These are phyloP conservation scores for Tachina fera DNA, from an alignment of 2,888 invertebrate species.

Conservation along the genomic window DNA sequence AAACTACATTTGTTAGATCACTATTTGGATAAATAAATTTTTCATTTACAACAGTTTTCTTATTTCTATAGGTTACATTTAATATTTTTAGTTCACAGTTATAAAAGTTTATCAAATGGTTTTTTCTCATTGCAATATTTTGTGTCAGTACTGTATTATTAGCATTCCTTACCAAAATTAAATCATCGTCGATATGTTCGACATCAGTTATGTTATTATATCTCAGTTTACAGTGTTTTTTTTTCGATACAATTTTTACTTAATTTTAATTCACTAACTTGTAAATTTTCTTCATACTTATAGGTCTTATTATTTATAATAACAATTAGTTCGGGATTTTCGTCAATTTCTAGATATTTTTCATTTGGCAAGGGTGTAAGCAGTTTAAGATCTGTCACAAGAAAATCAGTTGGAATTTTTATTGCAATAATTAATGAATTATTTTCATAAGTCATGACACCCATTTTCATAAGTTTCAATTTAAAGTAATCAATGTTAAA, in stretches of 20 bases:
- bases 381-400: conserved; percentile 6
- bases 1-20: too few species aligned
- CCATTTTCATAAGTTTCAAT: conserved; percentile 42
- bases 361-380: background rate
- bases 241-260: background rate
- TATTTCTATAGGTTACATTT: background rate
- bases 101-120: conserved; percentile 37
- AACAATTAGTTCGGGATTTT: background rate
- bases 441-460: conserved; percentile 31
- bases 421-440: conserved; percentile 39
- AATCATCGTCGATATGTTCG: conserved; percentile 34
- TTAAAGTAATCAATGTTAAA: conserved; percentile 49
- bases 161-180: conserved; percentile 38
- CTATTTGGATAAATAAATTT: too few species aligned
- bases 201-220: background rate
- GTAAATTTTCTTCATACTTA: background rate
- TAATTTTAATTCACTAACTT: background rate
- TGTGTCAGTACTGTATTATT: conserved; percentile 12
- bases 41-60: too few species aligned
- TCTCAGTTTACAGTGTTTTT: background rate
- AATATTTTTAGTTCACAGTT: conserved; percentile 8
- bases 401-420: conserved; percentile 29
- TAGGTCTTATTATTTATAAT: background rate
- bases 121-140: conserved; percentile 20
- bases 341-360: conserved; percentile 5